Percentiles rank a stretch among this genome's conserved stretches.
Conservation (phyloP, 2,113 vertebrate genomes). For the Brienomyrus brachyistius region DNA sequence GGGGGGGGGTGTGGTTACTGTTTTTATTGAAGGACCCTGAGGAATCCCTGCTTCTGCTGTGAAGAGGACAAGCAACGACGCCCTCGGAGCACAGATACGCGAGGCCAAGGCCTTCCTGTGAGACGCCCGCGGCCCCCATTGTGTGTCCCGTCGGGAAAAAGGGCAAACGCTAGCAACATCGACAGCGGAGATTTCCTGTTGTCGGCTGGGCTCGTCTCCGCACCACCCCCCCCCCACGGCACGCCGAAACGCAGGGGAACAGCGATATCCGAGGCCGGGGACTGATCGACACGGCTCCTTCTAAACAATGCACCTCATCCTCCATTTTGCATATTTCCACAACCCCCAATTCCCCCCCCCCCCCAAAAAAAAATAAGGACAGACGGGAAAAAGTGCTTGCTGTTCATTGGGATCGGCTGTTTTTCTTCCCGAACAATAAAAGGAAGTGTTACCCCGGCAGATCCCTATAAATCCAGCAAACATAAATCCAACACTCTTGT, state of each 20-base stretch:
- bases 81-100: neutral
- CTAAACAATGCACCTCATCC: neutral
- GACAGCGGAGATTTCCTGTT: neutral
- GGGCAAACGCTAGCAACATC: neutral
- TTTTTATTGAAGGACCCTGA: neutral
- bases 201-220: neutral
- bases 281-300: neutral
- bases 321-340: neutral
- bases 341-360: too few relatives aligned
- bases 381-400: neutral
- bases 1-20: neutral
- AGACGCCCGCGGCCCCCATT: neutral
- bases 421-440: conserved; percentile 13
- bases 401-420: conserved; percentile 14
- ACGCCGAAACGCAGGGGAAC: neutral
- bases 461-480: neutral
- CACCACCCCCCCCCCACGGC: neutral
- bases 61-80: neutral
- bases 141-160: neutral
- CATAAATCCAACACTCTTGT: neutral
- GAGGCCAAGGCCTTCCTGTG: neutral
- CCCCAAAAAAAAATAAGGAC: too few relatives aligned
- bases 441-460: neutral
- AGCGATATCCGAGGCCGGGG: neutral
- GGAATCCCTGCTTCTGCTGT: neutral